These are phyloP conservation scores for Drosophila aff. DNA, from an alignment of 1,140 invertebrate species.

Conservation along the genomic window DNA sequence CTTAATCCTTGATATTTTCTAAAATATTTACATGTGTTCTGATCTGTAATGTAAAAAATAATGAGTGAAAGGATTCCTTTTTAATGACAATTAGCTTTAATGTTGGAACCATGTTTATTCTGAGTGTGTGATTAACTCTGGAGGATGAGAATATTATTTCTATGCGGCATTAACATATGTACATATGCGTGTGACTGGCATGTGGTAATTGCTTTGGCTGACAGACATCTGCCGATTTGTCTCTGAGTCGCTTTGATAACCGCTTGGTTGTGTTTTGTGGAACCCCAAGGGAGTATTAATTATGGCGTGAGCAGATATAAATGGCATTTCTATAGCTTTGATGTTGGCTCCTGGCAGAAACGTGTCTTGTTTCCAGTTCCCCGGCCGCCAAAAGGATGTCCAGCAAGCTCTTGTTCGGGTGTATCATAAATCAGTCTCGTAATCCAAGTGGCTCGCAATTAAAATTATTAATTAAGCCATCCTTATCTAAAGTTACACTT, in stretches of 20 bases:
- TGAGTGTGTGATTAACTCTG: background rate
- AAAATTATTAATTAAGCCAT: constrained; percentile 22
- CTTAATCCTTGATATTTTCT: no score
- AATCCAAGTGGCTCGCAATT: constrained; percentile 14
- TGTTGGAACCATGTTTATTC: background rate
- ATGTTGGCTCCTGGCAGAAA: constrained; percentile 15
- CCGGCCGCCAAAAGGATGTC: background rate
- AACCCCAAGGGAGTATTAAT: constrained; percentile 13
- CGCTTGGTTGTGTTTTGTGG: background rate
- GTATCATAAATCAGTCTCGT: constrained; percentile 29
- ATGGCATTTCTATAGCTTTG: constrained; percentile 36
- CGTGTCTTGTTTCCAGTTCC: constrained; percentile 17
- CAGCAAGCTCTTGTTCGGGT: background rate
- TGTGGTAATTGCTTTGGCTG: constrained; percentile 35
- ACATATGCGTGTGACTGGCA: constrained; percentile 26
- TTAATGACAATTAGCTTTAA: background rate
- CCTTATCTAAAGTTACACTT: background rate
- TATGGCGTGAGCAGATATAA: constrained; percentile 13
- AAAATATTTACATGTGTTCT: no score
- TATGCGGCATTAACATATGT: constrained; percentile 12
- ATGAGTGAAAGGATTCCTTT: background rate
- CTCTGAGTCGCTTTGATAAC: constrained; percentile 36
- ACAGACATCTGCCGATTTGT: constrained; percentile 16
- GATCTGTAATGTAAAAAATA: no score
- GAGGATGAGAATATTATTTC: background rate